phyloP scores from a whole-genome alignment of 2,888 invertebrate species.

The Platerodrilus igneus region DNA sequence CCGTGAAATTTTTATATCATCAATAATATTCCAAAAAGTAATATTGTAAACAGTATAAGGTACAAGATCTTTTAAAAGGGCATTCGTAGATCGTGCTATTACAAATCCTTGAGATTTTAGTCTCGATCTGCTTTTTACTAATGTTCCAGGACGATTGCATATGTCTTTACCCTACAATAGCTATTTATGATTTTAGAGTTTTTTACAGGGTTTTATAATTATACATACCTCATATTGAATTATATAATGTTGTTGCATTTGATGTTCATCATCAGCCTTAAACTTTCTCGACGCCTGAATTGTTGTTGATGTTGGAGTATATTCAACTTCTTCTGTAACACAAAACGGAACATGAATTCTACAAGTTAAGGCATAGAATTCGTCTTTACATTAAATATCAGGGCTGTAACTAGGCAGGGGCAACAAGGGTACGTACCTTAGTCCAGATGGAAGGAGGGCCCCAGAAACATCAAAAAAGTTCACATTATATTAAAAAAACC shows the following conservation, averaged over 20 bases:
- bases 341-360: not conserved
- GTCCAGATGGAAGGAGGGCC: too few species aligned
- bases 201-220: too few species aligned
- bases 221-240: slow-evolving; percentile 15
- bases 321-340: slow-evolving; percentile 3
- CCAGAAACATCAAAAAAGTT: too few species aligned
- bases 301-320: slow-evolving; percentile 9
- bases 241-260: slow-evolving; percentile 10
- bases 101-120: slow-evolving; percentile 40
- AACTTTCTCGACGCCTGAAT: slow-evolving; percentile 10
- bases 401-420: too few species aligned
- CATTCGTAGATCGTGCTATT: slow-evolving; percentile 34
- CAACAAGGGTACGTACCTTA: too few species aligned
- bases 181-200: not conserved
- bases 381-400: not conserved
- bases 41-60: slow-evolving; percentile 41
- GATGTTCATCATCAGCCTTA: not conserved
- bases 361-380: not conserved
- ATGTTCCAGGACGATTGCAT: slow-evolving; percentile 22
- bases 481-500: too few species aligned
- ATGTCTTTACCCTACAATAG: slow-evolving; percentile 34
- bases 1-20: slow-evolving; percentile 31
- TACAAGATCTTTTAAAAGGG: slow-evolving; percentile 34
- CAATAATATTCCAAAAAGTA: slow-evolving; percentile 37
- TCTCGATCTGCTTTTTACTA: slow-evolving; percentile 29